Base-by-base conservation (phyloP, 1,140 invertebrate species). In the Zaprionus ghesquierei region DNA sequence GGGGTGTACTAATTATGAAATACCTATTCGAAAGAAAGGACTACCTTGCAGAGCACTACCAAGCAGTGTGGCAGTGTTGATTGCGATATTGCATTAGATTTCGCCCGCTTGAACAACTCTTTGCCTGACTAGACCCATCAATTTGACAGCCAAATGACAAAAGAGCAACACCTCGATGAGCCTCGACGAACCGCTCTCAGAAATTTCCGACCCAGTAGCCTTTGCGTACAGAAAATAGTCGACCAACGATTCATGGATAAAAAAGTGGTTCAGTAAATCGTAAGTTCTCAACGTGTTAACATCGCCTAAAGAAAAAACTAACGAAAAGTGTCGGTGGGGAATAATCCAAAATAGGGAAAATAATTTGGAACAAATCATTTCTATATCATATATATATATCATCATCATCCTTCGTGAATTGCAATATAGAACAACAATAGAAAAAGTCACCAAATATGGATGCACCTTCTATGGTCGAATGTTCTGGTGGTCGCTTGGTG, bases 381-480 rank as follows among this genome's bases (percentile, higher is more conserved):
- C n/a, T n/a, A n/a, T n/a, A n/a, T n/a, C n/a, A n/a, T n/a, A n/a
- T n/a, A n/a, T n/a, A n/a, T n/a, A n/a, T n/a, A n/a, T n/a, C n/a
- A n/a, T n/a, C n/a, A 46, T 4, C 41, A 22, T 22, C 8, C 15
- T 25, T 66, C 9, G 27, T 35, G 10, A 8, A 15, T 18, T 13
- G 10, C 6, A 18, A 44, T 33, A 18, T 3, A 31, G 92, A 93
- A 93, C 92, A 27, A 18, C 15, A n/a, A 2, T 44, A n/a, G n/a
- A n/a, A n/a, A n/a, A n/a, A n/a, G 18, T 6, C 9, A 12, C 2
- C 44, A 1, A 9, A 29, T 29, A 94, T 94, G 94, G 93, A 94
- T 68, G 90, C 94, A 22, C 94, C 94, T 46, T 94, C 94, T 31
- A 94, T 94, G 94, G 94, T 94, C 58, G 93, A 94, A 78, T 92